Base-by-base conservation (phyloP, 2,888 invertebrate genomes). In the Cristatella mucedo region DNA sequence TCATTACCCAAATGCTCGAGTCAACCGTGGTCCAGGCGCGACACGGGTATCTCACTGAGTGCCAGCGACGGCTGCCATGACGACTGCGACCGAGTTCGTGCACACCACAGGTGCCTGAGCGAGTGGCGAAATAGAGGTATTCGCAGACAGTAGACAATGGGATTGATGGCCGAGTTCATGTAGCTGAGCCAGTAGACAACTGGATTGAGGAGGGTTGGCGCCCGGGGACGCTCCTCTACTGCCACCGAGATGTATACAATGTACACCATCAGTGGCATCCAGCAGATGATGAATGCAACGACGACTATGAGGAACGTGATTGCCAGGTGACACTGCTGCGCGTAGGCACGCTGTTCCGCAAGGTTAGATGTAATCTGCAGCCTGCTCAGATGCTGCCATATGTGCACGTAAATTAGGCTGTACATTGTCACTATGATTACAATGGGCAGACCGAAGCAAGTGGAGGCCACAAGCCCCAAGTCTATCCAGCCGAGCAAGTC, bases 141-240 rank as follows among this genome's bases (percentile, higher is more conserved):
- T 22, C 36, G 21, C 4, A 36, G 19, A 4, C 36, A 22, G 18
- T 36, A 36, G 5, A 36, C 26, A 7, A 36, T 16, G n/a, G 36
- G 36, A 13, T 36, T 36, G 21, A 36, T 36, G 7, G 36, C 36
- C 9, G 36, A 36, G 36, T 36, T 36, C 15, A 36, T 13, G 13
- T 36, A 36, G 19, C 36, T 36, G 24, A 36, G 26, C 36, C 36
- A 36, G 24, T 36, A 36, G 5, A 36, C 36, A 26, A n/a, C 36
- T 4, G 36, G 36, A 22, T 36, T 36, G 13, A 36, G 11, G 6
- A 22, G 24, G 4, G 36, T 36, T 26, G 36, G 36, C 18, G 26
- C 26, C 13, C 24, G n/a, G 6, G 13, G 13, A 15, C 26, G 22
- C 13, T 36, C 36, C 4, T 6, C 13, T 5, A 22, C 36, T n/a